Base-by-base conservation (phyloP, 2,888 invertebrate genomes). In the Pandemis heparana region DNA sequence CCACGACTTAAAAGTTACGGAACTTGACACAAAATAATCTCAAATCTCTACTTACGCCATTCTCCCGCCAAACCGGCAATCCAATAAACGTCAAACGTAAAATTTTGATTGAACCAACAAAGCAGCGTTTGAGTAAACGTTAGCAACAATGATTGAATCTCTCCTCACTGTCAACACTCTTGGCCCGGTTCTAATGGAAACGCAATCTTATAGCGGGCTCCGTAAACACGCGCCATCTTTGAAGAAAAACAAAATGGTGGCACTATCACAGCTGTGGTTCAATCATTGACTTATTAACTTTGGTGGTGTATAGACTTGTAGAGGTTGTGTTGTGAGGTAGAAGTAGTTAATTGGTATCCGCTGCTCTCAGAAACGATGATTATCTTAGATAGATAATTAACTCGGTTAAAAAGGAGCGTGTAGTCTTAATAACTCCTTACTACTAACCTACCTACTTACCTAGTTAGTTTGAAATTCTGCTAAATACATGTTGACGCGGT, bases 51-150 rank as follows among this genome's bases (percentile, higher is more conserved):
- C 16, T 53, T 43, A 53, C 53, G 41, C n/a, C 32, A 70, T 51
- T 14, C 56, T 64, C 38, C 43, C 12, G 39, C 10, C 12, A 4
- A 64, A 48, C 48, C 64, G n/a, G 38, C 64, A 64, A 60, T 32
- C 60, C 23, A 69, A 64, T 43, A 65, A 74, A 23, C 56, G 41
- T 53, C 56, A 39, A 43, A 56, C 74, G 64, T 73, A 53, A 65
- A 74, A 65, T 74, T 74, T 65, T 70, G 74, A 70, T 70, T 70
- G 70, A 74, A 70, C 59, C 61, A 74, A 74, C 74, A 70, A 73
- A 69, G 69, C 74, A 74, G 51, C 69, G 74, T 74, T 73, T 59
- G 60, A 68, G 72, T 69, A 69, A 74, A 74, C 74, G 59, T 65
- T 38, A 23, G 43, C 64, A 51, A 69, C 70, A 74, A 74, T 74